Conservation (phyloP, 2,888 invertebrate species). For the Oeneis ivallda region DNA sequence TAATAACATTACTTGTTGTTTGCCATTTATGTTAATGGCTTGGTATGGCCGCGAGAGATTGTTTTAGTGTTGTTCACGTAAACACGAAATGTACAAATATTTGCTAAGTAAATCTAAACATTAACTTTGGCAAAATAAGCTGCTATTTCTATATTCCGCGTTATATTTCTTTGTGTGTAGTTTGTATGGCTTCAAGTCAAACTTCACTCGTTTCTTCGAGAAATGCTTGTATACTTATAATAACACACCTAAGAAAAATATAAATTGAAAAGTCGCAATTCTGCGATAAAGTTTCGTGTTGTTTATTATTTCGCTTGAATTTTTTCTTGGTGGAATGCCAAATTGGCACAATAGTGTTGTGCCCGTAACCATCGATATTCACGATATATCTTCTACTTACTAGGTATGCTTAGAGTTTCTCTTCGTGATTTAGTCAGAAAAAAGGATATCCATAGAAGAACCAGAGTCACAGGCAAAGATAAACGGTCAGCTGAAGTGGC, state of each 20-base stretch:
- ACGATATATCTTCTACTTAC: too few species aligned
- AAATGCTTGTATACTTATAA: neutral
- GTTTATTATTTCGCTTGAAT: constrained; percentile 11
- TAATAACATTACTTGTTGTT: neutral
- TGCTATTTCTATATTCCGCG: neutral
- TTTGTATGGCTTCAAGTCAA: neutral
- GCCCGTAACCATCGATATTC: neutral
- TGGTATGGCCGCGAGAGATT: neutral
- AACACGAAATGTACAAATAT: neutral
- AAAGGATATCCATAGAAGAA: too few species aligned
- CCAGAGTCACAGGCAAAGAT: too few species aligned
- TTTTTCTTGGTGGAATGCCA: constrained; percentile 8
- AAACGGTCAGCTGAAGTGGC: too few species aligned
- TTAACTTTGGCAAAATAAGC: neutral
- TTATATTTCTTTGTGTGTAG: neutral
- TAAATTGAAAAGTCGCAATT: neutral
- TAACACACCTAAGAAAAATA: neutral
- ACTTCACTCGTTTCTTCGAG: neutral
- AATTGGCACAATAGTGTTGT: constrained; percentile 6
- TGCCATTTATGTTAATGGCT: neutral
- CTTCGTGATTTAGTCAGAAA: too few species aligned
- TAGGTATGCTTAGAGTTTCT: too few species aligned
- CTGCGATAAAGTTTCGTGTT: neutral
- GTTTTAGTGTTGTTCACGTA: constrained; percentile 4
- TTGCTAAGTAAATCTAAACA: neutral